Evolutionary conservation across 2,113 vertebrate genomes (phyloP).

Genomic region (Myrmecophaga tridactyla): DNA sequence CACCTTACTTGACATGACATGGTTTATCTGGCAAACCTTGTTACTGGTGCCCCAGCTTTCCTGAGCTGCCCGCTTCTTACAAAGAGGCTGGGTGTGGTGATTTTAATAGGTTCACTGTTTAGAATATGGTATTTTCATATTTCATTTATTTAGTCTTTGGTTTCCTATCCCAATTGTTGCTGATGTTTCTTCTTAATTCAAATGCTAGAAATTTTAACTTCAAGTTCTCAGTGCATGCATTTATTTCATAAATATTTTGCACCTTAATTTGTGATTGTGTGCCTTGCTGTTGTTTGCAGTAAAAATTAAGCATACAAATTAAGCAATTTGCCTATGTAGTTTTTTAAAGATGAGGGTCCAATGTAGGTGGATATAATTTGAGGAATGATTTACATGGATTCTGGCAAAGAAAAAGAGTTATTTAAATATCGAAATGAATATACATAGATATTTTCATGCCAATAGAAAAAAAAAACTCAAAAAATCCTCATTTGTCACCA

Average conservation of each 20-base stretch:
- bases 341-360: not conserved
- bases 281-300: conserved; percentile 6
- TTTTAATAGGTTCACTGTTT: conserved; percentile 14
- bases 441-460: not conserved
- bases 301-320: conserved; percentile 8
- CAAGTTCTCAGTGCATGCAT: not conserved
- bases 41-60: not conserved
- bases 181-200: not conserved
- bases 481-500: not conserved
- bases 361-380: not conserved
- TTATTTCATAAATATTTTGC: not conserved
- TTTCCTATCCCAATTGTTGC: not conserved
- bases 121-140: conserved; percentile 2
- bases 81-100: not conserved
- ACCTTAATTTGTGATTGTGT: not conserved
- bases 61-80: not conserved
- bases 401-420: not conserved
- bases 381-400: conserved; percentile 16
- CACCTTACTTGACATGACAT: conserved; percentile 52
- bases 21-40: conserved; percentile 31
- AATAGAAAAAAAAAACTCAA: not conserved
- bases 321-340: not conserved
- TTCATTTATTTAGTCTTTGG: conserved; percentile 10
- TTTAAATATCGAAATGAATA: conserved; percentile 30
- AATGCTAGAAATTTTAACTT: not conserved